Evolutionary conservation across 2,888 invertebrate species (phyloP), one percentile per base, ranked within the genome.

Genomic region (Tiliacea aurago): DNA sequence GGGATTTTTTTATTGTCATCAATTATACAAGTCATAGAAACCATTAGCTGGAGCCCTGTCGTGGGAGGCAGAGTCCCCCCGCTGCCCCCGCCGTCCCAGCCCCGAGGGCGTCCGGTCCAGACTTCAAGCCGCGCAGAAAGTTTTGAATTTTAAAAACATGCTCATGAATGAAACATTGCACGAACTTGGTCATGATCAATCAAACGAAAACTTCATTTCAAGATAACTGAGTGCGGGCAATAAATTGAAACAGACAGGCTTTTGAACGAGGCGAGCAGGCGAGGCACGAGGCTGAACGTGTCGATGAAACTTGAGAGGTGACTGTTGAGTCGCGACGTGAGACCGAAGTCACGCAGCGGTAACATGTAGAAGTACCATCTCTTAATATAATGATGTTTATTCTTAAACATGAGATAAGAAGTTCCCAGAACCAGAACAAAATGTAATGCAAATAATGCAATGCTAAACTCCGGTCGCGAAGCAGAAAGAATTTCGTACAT

Each of bases 151-250:
- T 61, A 75, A 79, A 85, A 83, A 81, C 79, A 58, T 64, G 70
- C 63, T 76, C 79, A 81, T 85, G 79, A 85, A 84, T 85, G 74
- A 82, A 76, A 80, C 80, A 76, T 81, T 73, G 68, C 84, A 83
- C 84, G 82, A 80, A 71, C 73, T 74, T 74, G 70, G 68, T 74
- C 80, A 80, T 86, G 79, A 86, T 85, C 84, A 76, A 85, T 85
- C 85, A 86, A 75, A 70, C 68, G 70, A 66, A 68, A 76, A 73
- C 80, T 82, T 82, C 70, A 83, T 82, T 82, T 85, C 70, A 73
- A 86, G 80, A 86, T 81, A 78, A 72, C 61, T 53, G 75, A 81
- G 86, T 73, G 76, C 70, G 69, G 66, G 76, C 70, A 67, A 82
- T 86, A 84, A 58, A 84, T 86, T 80, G 86, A 73, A 76, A 73